These are phyloP conservation scores for Poicephalus gulielmi DNA, from an alignment of 2,113 vertebrate genomes.

Conservation along the genomic window DNA sequence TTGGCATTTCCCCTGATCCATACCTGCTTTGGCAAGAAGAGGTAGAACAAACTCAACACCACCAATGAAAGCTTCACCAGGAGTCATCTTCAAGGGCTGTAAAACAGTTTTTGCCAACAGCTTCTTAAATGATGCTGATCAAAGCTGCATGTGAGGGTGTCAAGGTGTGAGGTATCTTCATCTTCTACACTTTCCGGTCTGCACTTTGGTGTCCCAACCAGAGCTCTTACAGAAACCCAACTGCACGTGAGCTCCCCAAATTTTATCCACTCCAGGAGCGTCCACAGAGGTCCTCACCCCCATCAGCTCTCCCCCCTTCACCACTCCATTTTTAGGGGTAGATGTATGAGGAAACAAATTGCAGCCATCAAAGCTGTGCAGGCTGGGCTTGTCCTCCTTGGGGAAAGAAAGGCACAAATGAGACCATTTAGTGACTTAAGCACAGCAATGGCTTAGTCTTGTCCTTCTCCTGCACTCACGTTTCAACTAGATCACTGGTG, in stretches of 20 bases:
- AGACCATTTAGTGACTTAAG: background rate
- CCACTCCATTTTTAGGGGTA: background rate
- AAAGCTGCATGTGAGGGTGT: background rate
- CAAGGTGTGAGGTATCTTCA: background rate
- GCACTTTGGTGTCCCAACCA: background rate
- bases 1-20: background rate
- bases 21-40: background rate
- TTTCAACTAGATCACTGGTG: background rate
- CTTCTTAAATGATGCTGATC: background rate
- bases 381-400: background rate
- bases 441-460: background rate
- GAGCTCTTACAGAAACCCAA: background rate
- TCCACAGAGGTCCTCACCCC: background rate
- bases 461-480: background rate
- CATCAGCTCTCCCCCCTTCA: background rate
- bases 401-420: background rate
- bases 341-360: background rate
- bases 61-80: background rate
- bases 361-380: background rate
- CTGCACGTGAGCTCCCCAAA: background rate
- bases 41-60: background rate
- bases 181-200: rapidly evolving
- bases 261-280: background rate
- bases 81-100: background rate
- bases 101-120: background rate